Base-by-base conservation (phyloP, 2,888 invertebrate genomes). In the Cosmia trapezina region DNA sequence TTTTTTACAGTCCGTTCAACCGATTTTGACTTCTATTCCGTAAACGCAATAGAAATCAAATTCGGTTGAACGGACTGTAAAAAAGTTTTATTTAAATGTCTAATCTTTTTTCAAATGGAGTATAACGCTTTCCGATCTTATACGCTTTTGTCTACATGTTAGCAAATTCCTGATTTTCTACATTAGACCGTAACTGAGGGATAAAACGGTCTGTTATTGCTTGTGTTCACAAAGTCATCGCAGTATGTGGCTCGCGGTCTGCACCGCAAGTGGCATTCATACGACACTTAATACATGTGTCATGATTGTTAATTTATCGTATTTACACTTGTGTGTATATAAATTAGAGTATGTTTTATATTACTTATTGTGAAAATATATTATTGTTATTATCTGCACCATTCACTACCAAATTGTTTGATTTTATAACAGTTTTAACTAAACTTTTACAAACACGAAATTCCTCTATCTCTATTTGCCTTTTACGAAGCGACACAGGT, bases 241-340 rank as follows among this genome's bases (percentile, higher is more conserved):
- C 81, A 77, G 41, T 57, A 51, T 60, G 53, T 45, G 76, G 78
- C 77, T 61, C 45, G 72, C 72, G 72, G 54, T 51, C 49, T n/a
- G 47, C 60, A 73, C 83, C 72, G 78, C 81, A 81, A 72, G 86
- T 88, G 88, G 87, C 89, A 86, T 91, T 90, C 78, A 69, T 83
- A 81, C 71, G 47, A 70, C 72, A 65, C 71, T 79, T 77, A 45
- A 71, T 51, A 73, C 47, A 63, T 69, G 62, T 80, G 63, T 78
- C 64, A 61, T 59, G 62, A 78, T 67, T 80, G 62, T 76, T 83
- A 51, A 45, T 70, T 81, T 63, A 54, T 69, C 45, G 51, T 74
- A 70, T 73, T 66, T 73, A 68, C 70, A 71, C 43, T 67, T 68
- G 57, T 83, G 73, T 60, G 63, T 77, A 73, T 69, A 80, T 62